These are phyloP conservation scores for Mamestra brassicae DNA, from an alignment of 2,888 invertebrate species.

Conservation along the genomic window DNA sequence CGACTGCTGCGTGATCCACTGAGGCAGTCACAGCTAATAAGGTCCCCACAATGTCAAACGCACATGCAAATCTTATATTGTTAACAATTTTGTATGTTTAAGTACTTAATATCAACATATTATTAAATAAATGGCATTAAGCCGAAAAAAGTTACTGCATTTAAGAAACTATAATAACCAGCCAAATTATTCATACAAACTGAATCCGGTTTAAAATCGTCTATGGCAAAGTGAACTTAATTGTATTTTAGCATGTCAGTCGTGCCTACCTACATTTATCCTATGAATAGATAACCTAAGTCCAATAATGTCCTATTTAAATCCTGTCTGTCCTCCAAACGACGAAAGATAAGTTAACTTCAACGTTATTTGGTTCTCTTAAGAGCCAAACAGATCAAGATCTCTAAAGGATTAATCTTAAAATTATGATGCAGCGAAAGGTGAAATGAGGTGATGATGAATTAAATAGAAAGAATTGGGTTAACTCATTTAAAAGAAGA, in stretches of 20 bases:
- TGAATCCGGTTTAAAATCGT: neutral
- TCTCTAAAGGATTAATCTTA: constrained; percentile 18
- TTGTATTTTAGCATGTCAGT: neutral
- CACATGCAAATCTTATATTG: constrained; percentile 9
- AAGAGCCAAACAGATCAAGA: constrained; percentile 16
- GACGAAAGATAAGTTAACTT: neutral
- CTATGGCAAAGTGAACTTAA: neutral
- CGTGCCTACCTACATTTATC: neutral
- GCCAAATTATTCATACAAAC: neutral
- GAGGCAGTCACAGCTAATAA: neutral
- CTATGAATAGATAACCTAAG: neutral
- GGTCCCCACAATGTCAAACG: neutral
- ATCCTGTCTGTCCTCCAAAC: constrained; percentile 10
- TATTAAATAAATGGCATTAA: neutral
- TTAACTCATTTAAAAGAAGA: neutral
- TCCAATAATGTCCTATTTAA: constrained; percentile 18
- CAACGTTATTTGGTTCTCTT: neutral
- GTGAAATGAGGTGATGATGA: neutral
- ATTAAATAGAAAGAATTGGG: neutral
- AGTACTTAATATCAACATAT: neutral
- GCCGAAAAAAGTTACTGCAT: constrained; percentile 1
- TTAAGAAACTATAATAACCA: neutral
- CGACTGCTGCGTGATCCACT: neutral
- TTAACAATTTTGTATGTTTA: constrained; percentile 4
- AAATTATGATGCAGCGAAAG: constrained; percentile 37